Conservation (phyloP, 1,140 invertebrate species). For the Drosophila pseudoobscura region DNA sequence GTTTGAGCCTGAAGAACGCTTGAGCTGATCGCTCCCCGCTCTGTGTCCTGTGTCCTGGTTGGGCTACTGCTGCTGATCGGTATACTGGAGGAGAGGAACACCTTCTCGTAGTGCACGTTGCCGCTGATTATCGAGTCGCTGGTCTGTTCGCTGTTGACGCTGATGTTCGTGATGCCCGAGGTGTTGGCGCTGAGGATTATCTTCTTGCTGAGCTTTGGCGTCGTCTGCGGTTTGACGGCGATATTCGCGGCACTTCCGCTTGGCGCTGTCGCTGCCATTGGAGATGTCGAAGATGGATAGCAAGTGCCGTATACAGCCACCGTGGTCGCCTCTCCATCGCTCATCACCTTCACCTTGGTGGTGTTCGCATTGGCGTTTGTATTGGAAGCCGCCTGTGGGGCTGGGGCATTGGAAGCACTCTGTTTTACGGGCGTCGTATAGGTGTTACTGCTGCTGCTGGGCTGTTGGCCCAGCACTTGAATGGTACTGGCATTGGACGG, state of each 20-base stretch:
- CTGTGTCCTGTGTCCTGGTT: slow-evolving; percentile 4
- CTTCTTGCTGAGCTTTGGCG: slow-evolving; percentile 74
- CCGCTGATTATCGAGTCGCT: slow-evolving; percentile 62
- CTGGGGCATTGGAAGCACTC: slow-evolving; percentile 31
- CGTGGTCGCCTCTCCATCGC: slow-evolving; percentile 49
- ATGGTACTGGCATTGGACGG: slow-evolving; percentile 81
- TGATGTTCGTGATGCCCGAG: slow-evolving; percentile 77
- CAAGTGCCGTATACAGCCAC: slow-evolving; percentile 79
- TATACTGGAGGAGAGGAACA: slow-evolving; percentile 75
- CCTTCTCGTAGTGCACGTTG: slow-evolving; percentile 79
- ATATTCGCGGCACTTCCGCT: slow-evolving; percentile 8
- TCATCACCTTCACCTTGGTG: slow-evolving; percentile 72
- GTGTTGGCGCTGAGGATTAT: slow-evolving; percentile 79
- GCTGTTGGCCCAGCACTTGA: slow-evolving; percentile 60
- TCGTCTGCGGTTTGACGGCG: slow-evolving; percentile 53
- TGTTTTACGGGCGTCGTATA: slow-evolving; percentile 67
- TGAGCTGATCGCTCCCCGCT: slow-evolving; percentile 11
- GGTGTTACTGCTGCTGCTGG: slow-evolving; percentile 41
- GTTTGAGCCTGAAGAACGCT: background rate
- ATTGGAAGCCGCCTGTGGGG: slow-evolving; percentile 20
- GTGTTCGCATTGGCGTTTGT: slow-evolving; percentile 61
- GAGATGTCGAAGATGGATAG: slow-evolving; percentile 37
- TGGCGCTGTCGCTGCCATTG: background rate
- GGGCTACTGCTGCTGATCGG: slow-evolving; percentile 43
- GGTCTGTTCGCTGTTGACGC: slow-evolving; percentile 65